These are phyloP conservation scores for Coelinius sp. DNA, from an alignment of 2,888 invertebrate species.

Conservation along the genomic window DNA sequence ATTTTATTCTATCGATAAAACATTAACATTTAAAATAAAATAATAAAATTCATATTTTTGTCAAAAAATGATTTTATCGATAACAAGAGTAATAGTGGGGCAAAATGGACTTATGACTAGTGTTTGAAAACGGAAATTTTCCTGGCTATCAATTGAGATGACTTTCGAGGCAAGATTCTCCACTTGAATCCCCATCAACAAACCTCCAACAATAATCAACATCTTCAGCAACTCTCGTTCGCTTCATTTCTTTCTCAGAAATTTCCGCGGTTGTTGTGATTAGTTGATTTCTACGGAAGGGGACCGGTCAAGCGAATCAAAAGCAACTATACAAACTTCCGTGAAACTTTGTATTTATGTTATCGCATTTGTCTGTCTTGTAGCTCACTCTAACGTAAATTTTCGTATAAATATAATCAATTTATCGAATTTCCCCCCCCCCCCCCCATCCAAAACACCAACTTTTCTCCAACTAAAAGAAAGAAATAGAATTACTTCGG, in stretches of 20 bases:
- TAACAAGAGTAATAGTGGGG: too few species aligned
- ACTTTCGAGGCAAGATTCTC: too few species aligned
- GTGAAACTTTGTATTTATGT: conserved; percentile 12
- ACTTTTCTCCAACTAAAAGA: not conserved
- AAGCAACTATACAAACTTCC: conserved; percentile 7
- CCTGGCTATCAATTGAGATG: not conserved
- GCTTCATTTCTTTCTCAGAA: conserved; percentile 5
- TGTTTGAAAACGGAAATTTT: not conserved
- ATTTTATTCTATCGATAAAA: too few species aligned
- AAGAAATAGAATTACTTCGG: not conserved
- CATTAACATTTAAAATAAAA: too few species aligned
- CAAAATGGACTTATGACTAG: not conserved
- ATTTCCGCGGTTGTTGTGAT: conserved; percentile 24
- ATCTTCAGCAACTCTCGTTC: not conserved
- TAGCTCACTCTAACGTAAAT: not conserved
- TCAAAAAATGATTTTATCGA: too few species aligned
- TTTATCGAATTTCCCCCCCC: not conserved
- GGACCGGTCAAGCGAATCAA: conserved; percentile 21
- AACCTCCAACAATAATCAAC: not conserved
- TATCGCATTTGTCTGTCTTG: conserved; percentile 10
- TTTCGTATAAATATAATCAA: conserved; percentile 15
- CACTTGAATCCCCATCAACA: not conserved
- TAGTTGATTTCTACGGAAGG: conserved; percentile 12
- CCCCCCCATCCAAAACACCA: not conserved
- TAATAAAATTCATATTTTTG: too few species aligned